phyloP scores from a whole-genome alignment of 2,113 vertebrate species.

The Progne subis region DNA sequence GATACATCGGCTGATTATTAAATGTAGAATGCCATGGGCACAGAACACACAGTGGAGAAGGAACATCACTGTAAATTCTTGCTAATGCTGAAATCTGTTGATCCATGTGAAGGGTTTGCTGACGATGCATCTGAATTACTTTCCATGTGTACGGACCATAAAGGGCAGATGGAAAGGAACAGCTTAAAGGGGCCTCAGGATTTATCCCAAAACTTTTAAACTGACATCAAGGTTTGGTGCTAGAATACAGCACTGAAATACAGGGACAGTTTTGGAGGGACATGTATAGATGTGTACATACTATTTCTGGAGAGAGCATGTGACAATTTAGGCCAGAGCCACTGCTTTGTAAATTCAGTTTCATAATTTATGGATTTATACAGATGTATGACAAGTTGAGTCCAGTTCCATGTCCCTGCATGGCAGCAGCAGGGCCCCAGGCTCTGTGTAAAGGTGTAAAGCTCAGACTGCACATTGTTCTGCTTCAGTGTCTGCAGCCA shows the following conservation, averaged over 20 bases:
- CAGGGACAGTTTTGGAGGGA: fast-evolving
- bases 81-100: neutral
- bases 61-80: neutral
- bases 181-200: neutral
- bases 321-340: neutral
- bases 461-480: neutral
- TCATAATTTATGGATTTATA: neutral
- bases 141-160: neutral
- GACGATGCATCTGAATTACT: neutral
- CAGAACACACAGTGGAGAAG: neutral
- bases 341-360: neutral
- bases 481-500: neutral
- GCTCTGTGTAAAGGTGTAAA: neutral
- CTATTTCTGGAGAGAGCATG: neutral
- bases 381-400: neutral
- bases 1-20: neutral
- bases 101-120: neutral
- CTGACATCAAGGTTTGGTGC: neutral
- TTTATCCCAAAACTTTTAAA: neutral
- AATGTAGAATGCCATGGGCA: neutral
- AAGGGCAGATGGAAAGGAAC: neutral
- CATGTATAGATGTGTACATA: neutral
- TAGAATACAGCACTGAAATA: neutral
- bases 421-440: neutral
- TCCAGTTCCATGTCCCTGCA: neutral